A percentile compares a stretch with the other conserved stretches of the same genome.
Conservation (phyloP, 2,888 invertebrate genomes). For the Eristalinus aeneus region DNA sequence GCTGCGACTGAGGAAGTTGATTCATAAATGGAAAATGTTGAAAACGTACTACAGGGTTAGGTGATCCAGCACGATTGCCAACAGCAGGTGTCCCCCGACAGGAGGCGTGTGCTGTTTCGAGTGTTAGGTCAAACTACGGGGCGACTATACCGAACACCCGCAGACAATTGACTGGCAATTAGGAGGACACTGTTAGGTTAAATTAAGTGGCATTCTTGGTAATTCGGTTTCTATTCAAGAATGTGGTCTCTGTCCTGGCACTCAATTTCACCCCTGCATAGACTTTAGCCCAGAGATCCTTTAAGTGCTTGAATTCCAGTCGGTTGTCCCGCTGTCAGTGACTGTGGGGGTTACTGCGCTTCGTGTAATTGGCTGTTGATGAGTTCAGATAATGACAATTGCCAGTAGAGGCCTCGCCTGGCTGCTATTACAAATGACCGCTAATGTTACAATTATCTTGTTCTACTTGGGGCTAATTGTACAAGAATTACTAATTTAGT, state of each 20-base stretch:
- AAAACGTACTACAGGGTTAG: not conserved
- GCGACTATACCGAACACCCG: not conserved
- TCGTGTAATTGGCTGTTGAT: slow-evolving; percentile 63
- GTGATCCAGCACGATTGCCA: slow-evolving; percentile 28
- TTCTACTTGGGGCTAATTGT: slow-evolving; percentile 47
- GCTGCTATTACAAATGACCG: slow-evolving; percentile 37
- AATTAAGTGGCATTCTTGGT: slow-evolving; percentile 53
- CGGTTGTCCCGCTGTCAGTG: not conserved
- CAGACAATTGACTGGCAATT: slow-evolving; percentile 56
- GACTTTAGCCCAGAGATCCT: slow-evolving; percentile 12
- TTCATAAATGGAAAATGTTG: slow-evolving; percentile 41
- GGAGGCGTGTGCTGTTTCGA: not conserved
- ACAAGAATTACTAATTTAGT: slow-evolving; percentile 40
- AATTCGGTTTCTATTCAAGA: slow-evolving; percentile 34
- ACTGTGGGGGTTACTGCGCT: slow-evolving; percentile 16
- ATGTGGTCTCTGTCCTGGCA: slow-evolving; percentile 1
- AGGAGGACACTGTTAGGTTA: slow-evolving; percentile 47
- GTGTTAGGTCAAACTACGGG: not conserved
- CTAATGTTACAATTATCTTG: slow-evolving; percentile 57
- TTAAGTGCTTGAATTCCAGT: not conserved
- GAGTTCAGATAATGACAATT: slow-evolving; percentile 65
- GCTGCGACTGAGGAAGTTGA: slow-evolving; percentile 21
- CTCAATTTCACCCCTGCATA: not conserved
- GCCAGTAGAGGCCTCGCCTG: slow-evolving; percentile 2
- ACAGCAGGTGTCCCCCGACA: slow-evolving; percentile 30